Conservation (phyloP, 1,140 invertebrate species). For the Periplaneta americana region DNA sequence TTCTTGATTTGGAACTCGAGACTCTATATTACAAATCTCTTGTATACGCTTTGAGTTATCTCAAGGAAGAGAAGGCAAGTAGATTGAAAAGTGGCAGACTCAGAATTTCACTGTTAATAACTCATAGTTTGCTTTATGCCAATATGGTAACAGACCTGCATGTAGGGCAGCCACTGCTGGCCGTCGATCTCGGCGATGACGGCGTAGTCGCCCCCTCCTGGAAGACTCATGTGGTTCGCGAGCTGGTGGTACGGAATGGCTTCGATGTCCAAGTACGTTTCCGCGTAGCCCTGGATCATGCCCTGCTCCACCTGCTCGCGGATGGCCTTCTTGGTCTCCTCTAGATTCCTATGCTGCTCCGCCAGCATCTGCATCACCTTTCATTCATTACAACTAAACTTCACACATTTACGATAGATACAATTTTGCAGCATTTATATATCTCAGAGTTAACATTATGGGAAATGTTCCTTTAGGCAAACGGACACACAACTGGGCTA, state of each 20-base stretch:
- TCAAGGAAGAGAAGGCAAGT: no score
- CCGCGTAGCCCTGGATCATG: background rate
- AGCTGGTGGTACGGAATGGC: background rate
- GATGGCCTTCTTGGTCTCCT: background rate
- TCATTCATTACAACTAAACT: no score
- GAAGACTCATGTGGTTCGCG: background rate
- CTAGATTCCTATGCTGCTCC: background rate
- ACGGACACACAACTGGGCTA: no score
- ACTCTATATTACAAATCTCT: no score
- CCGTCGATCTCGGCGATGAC: background rate
- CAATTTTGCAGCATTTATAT: no score
- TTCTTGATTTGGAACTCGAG: no score
- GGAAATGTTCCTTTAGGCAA: no score
- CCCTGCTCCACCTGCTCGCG: background rate
- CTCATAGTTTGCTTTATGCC: background rate
- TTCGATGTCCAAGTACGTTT: background rate
- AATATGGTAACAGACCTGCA: background rate
- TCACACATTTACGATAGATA: no score
- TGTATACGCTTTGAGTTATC: no score
- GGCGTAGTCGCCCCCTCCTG: background rate
- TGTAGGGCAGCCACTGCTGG: constrained; percentile 7
- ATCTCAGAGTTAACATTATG: no score
- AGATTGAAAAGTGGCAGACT: no score
- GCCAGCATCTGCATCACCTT: constrained; percentile 1
- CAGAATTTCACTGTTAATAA: no score